Evolutionary conservation across 2,888 invertebrate species (phyloP).

Genomic region (Dryococelus australis): DNA sequence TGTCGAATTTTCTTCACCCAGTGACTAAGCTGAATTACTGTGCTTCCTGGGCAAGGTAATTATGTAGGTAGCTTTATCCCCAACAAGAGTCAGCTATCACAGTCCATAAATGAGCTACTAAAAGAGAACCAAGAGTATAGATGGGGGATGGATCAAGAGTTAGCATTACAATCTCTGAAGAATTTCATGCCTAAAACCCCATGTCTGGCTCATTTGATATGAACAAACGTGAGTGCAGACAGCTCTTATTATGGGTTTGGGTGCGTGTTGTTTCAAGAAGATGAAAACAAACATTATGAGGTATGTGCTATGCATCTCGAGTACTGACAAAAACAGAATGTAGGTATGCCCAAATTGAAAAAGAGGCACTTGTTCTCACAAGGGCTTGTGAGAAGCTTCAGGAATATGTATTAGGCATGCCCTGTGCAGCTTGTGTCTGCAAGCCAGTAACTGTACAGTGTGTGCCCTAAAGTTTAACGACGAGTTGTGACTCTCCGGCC

Average conservation of each 20-base stretch:
- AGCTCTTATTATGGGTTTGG: neutral
- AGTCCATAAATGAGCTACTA: neutral
- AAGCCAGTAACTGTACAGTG: too few relatives aligned
- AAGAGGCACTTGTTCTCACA: neutral
- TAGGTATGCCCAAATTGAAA: neutral
- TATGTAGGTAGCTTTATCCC: neutral
- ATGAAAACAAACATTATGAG: neutral
- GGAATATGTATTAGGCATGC: neutral
- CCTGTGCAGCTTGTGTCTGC: too few relatives aligned
- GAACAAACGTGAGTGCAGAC: too few relatives aligned
- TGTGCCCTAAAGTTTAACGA: too few relatives aligned
- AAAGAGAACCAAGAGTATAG: neutral
- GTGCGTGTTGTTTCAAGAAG: neutral
- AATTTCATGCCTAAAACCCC: neutral
- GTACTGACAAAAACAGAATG: neutral
- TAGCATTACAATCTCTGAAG: too few relatives aligned
- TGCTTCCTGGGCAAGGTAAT: too few relatives aligned
- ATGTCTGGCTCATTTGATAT: neutral
- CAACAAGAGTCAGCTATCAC: neutral
- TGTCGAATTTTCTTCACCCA: too few relatives aligned
- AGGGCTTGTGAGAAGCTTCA: neutral
- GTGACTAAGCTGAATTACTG: too few relatives aligned
- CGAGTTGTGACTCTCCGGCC: too few relatives aligned
- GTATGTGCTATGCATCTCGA: neutral
- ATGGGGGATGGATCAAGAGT: neutral